Evolutionary conservation across 2,797 vertebrate species (phyloP), one percentile per base, ranked within the genome.

Genomic region (Pseudomugil tenellus): DNA sequence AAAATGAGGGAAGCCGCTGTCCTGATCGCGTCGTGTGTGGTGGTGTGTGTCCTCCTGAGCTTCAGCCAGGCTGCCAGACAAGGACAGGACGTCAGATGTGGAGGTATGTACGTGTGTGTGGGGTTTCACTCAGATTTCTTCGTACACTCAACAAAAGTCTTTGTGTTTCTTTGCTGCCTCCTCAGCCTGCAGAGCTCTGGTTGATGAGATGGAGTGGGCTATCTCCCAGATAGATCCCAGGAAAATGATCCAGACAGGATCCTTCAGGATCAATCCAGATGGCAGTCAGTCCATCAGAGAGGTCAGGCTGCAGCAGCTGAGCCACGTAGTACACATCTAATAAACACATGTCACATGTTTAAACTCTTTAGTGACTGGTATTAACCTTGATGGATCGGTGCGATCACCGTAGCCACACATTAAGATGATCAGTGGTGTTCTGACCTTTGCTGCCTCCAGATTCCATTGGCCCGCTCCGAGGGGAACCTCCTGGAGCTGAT

Each of bases 181-280:
- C 28, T 11, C 89, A 99, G 97, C 96, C 1, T 99, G 97, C 91
- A 92, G 98, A 86, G 97, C 96, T 1, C 91, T 99, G 82, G 97
- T 99, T 66, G 98, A 99, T 52, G 97, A 99, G 89, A 91, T 99
- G 91, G 97, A 98, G 70, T 99, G 96, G 97, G 95, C 96, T 76
- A 96, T 99, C 26, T 90, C 95, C 16, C 96, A 95, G 68, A 88
- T 97, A 6, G 97, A 99, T 64, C 96, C 97, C 26, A 96, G 95
- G 90, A 99, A 97, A 88, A 97, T 94, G 87, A 97, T 97, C 90
- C 95, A 98, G 90, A 96, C 96, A 2, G 97, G 97, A 68, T 98
- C 98, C 0, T 99, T 97, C 84, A 93, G 96, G 63, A 98, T 99
- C 91, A 99, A 98, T 80, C 97, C 97, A 0, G 97, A 99, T 10